These are phyloP conservation scores for Acanthisitta chloris DNA, from an alignment of 2,113 vertebrate species.

Conservation along the genomic window DNA sequence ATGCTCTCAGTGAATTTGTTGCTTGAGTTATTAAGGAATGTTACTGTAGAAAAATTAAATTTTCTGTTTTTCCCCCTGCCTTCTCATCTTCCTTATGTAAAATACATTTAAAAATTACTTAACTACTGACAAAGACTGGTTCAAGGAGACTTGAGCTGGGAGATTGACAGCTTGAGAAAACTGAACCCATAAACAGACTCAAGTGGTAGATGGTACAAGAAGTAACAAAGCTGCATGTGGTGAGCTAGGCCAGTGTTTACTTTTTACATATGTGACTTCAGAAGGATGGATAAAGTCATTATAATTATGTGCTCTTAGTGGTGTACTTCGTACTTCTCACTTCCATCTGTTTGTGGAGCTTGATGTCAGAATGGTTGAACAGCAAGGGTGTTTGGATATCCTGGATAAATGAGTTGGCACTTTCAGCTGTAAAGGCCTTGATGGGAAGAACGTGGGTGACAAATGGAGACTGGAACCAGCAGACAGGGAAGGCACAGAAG, in stretches of 20 bases:
- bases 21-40: neutral
- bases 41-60: neutral
- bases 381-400: neutral
- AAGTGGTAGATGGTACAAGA: neutral
- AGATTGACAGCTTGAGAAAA: neutral
- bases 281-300: neutral
- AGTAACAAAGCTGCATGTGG: neutral
- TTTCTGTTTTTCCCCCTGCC: neutral
- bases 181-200: neutral
- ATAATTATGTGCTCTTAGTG: neutral
- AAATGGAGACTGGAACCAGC: neutral
- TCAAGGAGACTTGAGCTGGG: neutral
- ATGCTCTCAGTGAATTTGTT: neutral
- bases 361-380: neutral
- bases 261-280: neutral
- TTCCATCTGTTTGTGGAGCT: neutral
- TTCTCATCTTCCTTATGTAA: neutral
- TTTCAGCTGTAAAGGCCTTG: neutral
- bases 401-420: neutral
- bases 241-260: neutral
- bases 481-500: neutral
- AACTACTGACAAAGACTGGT: neutral
- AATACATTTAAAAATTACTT: neutral
- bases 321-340: neutral
- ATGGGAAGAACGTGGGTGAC: rapidly evolving